Conservation (phyloP, 1,140 invertebrate species). For the Polyergus mexicanus region DNA sequence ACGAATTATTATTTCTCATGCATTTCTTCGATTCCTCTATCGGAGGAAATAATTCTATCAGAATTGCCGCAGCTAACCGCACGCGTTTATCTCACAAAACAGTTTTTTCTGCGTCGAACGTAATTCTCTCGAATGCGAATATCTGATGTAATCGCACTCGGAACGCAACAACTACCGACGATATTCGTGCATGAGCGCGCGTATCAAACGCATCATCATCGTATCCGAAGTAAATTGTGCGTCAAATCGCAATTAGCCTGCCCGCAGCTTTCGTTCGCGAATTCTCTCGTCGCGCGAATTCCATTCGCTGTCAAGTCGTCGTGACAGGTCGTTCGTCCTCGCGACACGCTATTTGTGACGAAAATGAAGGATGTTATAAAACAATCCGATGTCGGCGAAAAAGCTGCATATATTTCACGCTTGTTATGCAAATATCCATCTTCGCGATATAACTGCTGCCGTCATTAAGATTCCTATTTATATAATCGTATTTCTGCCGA, state of each 20-base stretch:
- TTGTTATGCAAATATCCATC: neutral
- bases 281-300: neutral
- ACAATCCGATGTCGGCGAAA: neutral
- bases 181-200: neutral
- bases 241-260: slow-evolving; percentile 15
- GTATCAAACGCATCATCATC: neutral
- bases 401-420: neutral
- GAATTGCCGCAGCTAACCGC: neutral
- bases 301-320: neutral
- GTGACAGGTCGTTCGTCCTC: neutral
- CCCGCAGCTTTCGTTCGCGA: neutral
- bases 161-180: neutral
- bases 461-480: neutral
- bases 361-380: slow-evolving; percentile 7
- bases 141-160: slow-evolving; percentile 36
- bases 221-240: neutral
- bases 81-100: neutral
- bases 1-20: neutral
- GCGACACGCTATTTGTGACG: neutral
- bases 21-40: neutral
- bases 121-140: slow-evolving; percentile 35
- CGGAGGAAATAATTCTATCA: no score
- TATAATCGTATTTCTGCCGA: no score
- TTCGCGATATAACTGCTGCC: neutral
- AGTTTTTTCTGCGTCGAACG: neutral